Evolutionary conservation across 1,140 invertebrate species (phyloP).

Genomic region (Himalopsyche phryganea): DNA sequence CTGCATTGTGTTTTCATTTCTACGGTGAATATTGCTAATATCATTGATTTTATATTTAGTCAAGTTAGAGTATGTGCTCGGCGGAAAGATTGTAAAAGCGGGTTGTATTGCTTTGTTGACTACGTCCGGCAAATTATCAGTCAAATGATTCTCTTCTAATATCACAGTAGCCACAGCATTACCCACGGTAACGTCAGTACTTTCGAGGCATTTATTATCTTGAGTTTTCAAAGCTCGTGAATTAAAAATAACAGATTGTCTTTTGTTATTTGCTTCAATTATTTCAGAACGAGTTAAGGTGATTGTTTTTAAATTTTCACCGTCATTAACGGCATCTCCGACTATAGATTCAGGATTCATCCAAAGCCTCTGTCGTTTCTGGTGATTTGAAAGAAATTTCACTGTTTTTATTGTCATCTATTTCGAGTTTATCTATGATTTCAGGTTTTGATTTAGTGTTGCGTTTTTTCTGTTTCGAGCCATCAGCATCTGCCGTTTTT

Average conservation of each 20-base stretch:
- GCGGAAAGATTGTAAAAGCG: neutral
- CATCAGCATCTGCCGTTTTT: neutral
- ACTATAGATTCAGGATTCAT: neutral
- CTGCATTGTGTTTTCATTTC: neutral
- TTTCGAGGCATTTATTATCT: neutral
- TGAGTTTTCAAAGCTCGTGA: neutral
- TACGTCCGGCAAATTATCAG: neutral
- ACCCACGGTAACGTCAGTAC: neutral
- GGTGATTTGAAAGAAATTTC: neutral
- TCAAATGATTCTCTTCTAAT: neutral
- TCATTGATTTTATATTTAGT: neutral
- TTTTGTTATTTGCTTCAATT: slow-evolving; percentile 17
- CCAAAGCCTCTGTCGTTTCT: too few species aligned
- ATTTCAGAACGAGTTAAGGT: slow-evolving; percentile 12
- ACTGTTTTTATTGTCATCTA: neutral
- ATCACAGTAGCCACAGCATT: neutral
- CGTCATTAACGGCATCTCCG: too few species aligned
- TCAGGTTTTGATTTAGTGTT: neutral
- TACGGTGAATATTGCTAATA: neutral
- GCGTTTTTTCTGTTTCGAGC: neutral
- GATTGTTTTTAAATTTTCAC: too few species aligned
- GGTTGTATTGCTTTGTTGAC: neutral
- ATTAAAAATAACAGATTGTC: slow-evolving; percentile 23
- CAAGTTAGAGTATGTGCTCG: neutral
- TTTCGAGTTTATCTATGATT: neutral